These are phyloP conservation scores for Montifringilla adamsi DNA, from an alignment of 2,113 vertebrate species.

Conservation along the genomic window DNA sequence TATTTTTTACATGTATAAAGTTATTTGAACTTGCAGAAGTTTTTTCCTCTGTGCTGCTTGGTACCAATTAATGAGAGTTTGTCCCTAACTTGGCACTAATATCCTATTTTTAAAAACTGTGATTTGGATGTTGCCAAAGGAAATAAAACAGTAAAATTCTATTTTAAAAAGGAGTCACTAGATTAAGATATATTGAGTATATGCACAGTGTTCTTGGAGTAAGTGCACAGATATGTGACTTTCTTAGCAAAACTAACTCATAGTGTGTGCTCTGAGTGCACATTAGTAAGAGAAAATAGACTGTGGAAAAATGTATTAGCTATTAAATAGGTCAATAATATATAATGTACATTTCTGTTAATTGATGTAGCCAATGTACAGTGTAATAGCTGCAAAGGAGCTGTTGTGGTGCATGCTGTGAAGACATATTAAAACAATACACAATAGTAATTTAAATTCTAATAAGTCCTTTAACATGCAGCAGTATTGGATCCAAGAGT, in stretches of 20 bases:
- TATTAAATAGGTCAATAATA: constrained; percentile 47
- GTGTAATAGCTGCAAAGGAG: constrained; percentile 51
- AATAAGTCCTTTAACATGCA: constrained; percentile 48
- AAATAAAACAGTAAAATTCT: neutral
- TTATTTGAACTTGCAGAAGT: neutral
- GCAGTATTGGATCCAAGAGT: neutral
- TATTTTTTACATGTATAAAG: neutral
- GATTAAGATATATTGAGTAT: neutral
- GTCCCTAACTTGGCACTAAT: neutral
- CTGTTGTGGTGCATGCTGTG: constrained; percentile 49
- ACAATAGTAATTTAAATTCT: constrained; percentile 52
- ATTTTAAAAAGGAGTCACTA: neutral
- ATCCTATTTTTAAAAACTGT: neutral
- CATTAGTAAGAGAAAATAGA: constrained; percentile 49
- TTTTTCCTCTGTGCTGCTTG: neutral
- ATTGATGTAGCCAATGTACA: constrained; percentile 55
- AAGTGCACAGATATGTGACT: neutral
- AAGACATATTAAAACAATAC: constrained; percentile 66
- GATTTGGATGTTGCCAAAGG: neutral
- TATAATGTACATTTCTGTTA: constrained; percentile 55
- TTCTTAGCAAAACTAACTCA: neutral
- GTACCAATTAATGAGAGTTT: neutral
- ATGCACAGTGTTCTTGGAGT: neutral
- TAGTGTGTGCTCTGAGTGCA: neutral
- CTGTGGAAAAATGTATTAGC: constrained; percentile 39